Base-by-base conservation (phyloP, 2,113 vertebrate species). In the Pimephales promelas region DNA sequence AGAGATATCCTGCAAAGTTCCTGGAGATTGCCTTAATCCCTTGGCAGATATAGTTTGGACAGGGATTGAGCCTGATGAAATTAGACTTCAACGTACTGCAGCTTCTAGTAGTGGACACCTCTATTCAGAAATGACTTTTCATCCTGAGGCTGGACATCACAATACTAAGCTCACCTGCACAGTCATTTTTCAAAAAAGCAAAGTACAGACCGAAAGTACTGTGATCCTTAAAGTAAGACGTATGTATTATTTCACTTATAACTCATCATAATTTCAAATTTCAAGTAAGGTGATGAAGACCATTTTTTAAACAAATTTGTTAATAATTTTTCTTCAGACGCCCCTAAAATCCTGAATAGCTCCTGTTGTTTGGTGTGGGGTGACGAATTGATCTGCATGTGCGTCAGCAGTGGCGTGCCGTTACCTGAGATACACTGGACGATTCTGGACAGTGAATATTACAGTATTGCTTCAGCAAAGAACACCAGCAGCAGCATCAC, bases 61-160 rank as follows among this genome's bases (percentile, higher is more conserved):
- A 8, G 61, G 61, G 14, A 31, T 64, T 64, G 4, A 64, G 47
- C 13, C 13, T 28, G 61, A 13, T 16, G 1, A 64, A 64, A 7
- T 5, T 28, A 18, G n/a, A n/a, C n/a, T n/a, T n/a, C n/a, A 0
- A 1, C 13, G 0, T 31, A 0, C 0, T 2, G 47, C 8, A 18
- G 26, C 7, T 14, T 1, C 18, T 34, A 10, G 26, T 1, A 1
- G 16, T 0, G 2, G 0, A 10, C 2, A 22, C 0, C 0, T 0
- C 0, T 22, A 11, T 56, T 75, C 47, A 11, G 4, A n/a, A 36
- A 6, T 76, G 28, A 31, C 10, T 56, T 76, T 76, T 2, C 18
- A 36, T 76, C 49, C 73, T 36, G 13, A 76, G 18, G 10, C 18
- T 22, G 28, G 57, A 36, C 49, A 76, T 56, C 73, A 76, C 49